phyloP scores from a whole-genome alignment of 2,888 invertebrate species.

The Micoletzkya japonica region DNA sequence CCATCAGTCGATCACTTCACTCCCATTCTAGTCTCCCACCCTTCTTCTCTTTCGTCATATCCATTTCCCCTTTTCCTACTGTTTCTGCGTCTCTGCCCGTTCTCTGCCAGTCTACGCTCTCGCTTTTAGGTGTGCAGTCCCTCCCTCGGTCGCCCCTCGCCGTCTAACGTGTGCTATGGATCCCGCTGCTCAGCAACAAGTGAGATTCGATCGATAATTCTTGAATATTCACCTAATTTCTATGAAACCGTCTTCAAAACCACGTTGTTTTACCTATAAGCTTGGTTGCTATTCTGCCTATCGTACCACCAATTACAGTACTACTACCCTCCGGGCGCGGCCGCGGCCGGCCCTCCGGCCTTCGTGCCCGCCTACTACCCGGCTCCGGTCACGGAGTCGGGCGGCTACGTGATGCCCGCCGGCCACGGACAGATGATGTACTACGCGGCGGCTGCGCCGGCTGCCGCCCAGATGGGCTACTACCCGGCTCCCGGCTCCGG shows the following conservation, averaged over 20 bases:
- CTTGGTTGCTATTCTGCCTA: neutral
- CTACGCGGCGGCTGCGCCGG: constrained; percentile 5
- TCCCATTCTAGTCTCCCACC: no score
- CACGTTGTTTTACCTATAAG: constrained; percentile 11
- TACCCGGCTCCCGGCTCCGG: constrained; percentile 12
- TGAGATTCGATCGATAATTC: neutral
- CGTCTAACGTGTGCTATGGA: neutral
- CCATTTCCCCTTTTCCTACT: no score
- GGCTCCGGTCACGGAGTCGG: neutral
- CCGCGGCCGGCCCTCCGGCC: neutral
- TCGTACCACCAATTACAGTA: constrained; percentile 11
- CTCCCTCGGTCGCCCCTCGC: neutral
- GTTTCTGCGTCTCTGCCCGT: no score
- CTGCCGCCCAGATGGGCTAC: no score
- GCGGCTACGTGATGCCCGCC: constrained; percentile 15
- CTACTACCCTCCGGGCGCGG: constrained; percentile 25
- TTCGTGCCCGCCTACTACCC: neutral
- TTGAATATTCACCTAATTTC: neutral
- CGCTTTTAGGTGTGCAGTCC: no score
- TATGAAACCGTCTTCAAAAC: constrained; percentile 2
- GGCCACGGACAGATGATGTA: constrained; percentile 12
- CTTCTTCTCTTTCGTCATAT: no score
- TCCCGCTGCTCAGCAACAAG: neutral
- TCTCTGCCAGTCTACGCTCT: no score
- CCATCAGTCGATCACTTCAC: no score